These are phyloP conservation scores for Lepilemur septentrionalis DNA, from an alignment of 2,797 vertebrate genomes.

Conservation along the genomic window DNA sequence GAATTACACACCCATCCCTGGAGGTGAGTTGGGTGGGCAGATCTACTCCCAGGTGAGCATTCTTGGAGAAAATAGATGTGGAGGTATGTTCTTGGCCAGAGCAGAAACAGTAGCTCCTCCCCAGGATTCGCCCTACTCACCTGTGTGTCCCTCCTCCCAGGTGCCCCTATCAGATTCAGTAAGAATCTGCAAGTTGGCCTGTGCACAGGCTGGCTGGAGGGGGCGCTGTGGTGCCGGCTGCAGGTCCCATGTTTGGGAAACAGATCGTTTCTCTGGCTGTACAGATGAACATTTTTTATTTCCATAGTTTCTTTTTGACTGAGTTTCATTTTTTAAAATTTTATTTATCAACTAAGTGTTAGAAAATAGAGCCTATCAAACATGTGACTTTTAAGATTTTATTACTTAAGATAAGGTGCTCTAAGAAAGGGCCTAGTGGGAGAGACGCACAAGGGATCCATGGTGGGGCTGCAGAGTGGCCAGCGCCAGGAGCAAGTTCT, in stretches of 20 bases:
- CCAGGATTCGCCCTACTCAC: not conserved
- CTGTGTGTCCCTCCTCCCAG: not conserved
- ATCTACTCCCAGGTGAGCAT: not conserved
- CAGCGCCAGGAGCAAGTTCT: not conserved
- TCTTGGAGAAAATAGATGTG: not conserved
- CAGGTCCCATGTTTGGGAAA: not conserved
- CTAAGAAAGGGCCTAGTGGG: not conserved
- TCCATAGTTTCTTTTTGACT: not conserved
- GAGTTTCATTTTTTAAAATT: not conserved
- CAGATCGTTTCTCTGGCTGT: not conserved
- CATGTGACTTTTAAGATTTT: not conserved
- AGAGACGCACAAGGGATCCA: not conserved
- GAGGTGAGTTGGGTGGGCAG: not conserved
- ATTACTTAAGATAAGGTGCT: not conserved
- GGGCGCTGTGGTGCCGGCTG: no score
- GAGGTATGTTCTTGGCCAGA: not conserved
- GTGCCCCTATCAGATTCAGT: not conserved
- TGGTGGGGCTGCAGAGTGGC: not conserved
- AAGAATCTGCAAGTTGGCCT: not conserved
- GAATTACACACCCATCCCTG: not conserved
- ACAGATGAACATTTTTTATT: not conserved
- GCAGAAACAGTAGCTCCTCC: not conserved
- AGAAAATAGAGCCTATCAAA: not conserved
- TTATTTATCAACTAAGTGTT: not conserved
- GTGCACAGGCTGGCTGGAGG: not conserved